Evolutionary conservation across 2,888 invertebrate species (phyloP), one percentile per base, ranked within the genome.

Genomic region (Drosophila trichaetosa): DNA sequence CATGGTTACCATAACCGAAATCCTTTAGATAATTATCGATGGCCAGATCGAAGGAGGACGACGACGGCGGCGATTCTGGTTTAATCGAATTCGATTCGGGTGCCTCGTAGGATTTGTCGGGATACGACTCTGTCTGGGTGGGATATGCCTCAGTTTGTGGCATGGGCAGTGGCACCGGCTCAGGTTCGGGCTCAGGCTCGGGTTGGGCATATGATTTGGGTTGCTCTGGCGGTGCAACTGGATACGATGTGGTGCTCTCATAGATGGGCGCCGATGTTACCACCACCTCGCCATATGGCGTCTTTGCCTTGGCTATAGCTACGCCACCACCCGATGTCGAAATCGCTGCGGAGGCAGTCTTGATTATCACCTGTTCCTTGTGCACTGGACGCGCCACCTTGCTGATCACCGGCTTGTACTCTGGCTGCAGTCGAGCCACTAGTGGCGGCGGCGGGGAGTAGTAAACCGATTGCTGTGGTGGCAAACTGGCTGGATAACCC

Each of bases 1-100:
- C 81, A 8, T 87, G 88, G 65, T 79, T 83, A 65, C 76, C 89
- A 49, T 89, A 87, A 11, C 89, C 89, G 33, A 87, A 90, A 49
- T 87, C 88, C 67, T 87, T 87, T 1, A 87, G 82, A 31, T 87
- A 87, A 29, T 88, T 87, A 57, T 90, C 90, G 29, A 87, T 87
- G 56, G 90, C 89, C 65, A 77, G 59, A 48, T 90, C 89, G 33
- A 83, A 83, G 52, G 75, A 76, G 24, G 86, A 89, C 1, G 87
- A 42, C 0, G 86, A 75, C 3, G 38, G 24, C 1, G 84, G 72
- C 0, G 79, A 51, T 4, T 31, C 64, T 2, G 73, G 64, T 51
- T 88, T 88, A 7, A 66, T 69, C 13, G 69, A 56, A 18, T 73
- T 75, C 0, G 79, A 36, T 13, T 71, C 74, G 56, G 69, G 59